These are phyloP conservation scores for Lochmaea crataegi DNA, from an alignment of 2,888 invertebrate species.

Conservation along the genomic window DNA sequence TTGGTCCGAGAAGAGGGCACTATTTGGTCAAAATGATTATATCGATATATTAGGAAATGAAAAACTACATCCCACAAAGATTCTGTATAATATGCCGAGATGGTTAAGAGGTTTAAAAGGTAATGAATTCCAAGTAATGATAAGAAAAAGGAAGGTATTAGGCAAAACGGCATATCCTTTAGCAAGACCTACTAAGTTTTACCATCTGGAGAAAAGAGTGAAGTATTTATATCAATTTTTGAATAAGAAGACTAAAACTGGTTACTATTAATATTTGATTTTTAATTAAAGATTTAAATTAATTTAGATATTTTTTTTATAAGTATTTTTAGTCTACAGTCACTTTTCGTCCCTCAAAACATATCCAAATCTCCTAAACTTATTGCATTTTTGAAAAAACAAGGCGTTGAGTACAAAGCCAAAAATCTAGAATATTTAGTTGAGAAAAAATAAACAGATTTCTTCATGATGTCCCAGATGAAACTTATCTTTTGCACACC, in stretches of 20 bases:
- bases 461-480: no score
- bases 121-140: slow-evolving; percentile 82
- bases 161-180: slow-evolving; percentile 69
- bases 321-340: no score
- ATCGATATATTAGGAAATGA: slow-evolving; percentile 95
- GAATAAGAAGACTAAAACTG: slow-evolving; percentile 84
- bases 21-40: slow-evolving; percentile 97
- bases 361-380: no score
- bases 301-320: background rate
- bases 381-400: no score
- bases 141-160: slow-evolving; percentile 79
- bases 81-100: slow-evolving; percentile 85
- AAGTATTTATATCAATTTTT: slow-evolving; percentile 80
- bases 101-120: slow-evolving; percentile 93
- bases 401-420: no score
- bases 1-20: slow-evolving; percentile 82
- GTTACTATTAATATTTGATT: slow-evolving; percentile 55
- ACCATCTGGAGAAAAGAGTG: slow-evolving; percentile 78
- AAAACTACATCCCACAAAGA: slow-evolving; percentile 81
- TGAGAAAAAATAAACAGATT: no score
- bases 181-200: slow-evolving; percentile 82
- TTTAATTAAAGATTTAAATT: slow-evolving; percentile 29
- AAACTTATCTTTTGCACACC: no score
- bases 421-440: no score
- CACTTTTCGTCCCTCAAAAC: no score